These are phyloP conservation scores for Peromyscus polionotus DNA, from an alignment of 2,113 vertebrate species.

Conservation along the genomic window DNA sequence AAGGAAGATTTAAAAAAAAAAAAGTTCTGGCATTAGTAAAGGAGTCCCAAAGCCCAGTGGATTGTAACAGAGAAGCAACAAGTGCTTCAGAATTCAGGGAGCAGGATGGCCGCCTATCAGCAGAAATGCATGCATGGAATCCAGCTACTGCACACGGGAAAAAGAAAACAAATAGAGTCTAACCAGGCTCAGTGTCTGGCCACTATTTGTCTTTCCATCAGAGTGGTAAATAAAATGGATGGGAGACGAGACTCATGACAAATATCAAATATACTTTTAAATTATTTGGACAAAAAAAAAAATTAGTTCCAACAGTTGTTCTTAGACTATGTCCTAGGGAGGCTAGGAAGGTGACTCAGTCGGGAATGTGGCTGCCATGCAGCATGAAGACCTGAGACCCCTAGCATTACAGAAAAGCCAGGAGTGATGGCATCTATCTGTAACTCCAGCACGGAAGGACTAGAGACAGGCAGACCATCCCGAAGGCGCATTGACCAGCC, in stretches of 20 bases:
- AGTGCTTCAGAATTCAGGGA: conserved; percentile 26
- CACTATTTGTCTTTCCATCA: neutral
- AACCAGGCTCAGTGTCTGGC: neutral
- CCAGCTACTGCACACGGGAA: neutral
- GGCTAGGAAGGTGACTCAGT: neutral
- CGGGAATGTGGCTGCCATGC: neutral
- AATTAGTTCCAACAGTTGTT: neutral
- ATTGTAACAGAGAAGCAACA: neutral
- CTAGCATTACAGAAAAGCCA: too few species aligned
- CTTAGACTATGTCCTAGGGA: neutral
- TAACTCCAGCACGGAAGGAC: too few species aligned
- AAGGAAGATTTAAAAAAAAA: neutral
- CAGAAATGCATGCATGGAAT: neutral
- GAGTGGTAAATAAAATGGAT: neutral
- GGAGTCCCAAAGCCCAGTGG: neutral
- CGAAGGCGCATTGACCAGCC: neutral
- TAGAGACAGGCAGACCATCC: neutral
- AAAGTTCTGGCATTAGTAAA: conserved; percentile 14
- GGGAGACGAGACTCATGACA: neutral
- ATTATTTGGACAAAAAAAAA: conserved; percentile 28
- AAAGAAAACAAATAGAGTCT: neutral
- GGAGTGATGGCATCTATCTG: too few species aligned
- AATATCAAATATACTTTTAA: conserved; percentile 11
- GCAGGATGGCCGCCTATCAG: neutral
- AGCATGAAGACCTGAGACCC: neutral